Conservation (phyloP, 2,888 invertebrate genomes). For the Gisinianus flammeolus region DNA sequence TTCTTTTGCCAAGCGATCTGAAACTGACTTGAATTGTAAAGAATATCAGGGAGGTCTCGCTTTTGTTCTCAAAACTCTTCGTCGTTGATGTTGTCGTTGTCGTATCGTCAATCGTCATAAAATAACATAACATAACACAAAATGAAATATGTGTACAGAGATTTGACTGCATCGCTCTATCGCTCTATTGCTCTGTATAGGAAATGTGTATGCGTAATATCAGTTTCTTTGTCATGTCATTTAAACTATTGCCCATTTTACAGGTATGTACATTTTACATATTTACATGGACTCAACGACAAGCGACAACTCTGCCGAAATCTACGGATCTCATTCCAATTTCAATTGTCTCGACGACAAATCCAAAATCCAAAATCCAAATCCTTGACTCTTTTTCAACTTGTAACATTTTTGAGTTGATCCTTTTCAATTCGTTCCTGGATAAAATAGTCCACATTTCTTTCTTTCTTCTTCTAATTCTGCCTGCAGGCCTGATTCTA, state of each 20-base stretch:
- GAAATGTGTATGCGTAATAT: too few relatives aligned
- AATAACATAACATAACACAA: background rate
- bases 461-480: too few relatives aligned
- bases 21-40: conserved; percentile 33
- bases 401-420: background rate
- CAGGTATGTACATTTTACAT: too few relatives aligned
- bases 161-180: background rate
- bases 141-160: background rate
- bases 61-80: conserved; percentile 23
- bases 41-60: conserved; percentile 37
- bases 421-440: background rate
- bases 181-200: too few relatives aligned
- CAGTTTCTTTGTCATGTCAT: too few relatives aligned
- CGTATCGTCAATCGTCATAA: background rate
- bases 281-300: too few relatives aligned
- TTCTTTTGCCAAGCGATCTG: conserved; percentile 36
- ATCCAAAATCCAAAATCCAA: too few relatives aligned
- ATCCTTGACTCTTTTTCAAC: background rate
- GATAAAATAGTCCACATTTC: background rate
- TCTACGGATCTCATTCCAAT: too few relatives aligned
- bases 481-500: too few relatives aligned
- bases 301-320: too few relatives aligned
- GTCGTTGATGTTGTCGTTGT: background rate
- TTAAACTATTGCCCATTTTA: too few relatives aligned
- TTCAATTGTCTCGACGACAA: too few relatives aligned